These are phyloP conservation scores for Lepidochrysops patricia DNA, from an alignment of 2,888 invertebrate species.

Conservation along the genomic window DNA sequence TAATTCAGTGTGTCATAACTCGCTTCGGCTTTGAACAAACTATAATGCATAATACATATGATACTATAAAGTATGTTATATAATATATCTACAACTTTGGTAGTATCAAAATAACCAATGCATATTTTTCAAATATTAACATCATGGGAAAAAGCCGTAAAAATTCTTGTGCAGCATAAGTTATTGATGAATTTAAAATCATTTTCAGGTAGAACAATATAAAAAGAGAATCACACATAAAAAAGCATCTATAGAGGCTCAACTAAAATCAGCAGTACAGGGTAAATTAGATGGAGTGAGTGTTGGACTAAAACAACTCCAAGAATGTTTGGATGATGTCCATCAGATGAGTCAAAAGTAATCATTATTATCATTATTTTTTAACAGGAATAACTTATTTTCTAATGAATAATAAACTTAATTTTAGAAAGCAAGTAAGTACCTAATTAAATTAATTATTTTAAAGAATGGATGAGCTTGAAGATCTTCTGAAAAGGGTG, in stretches of 20 bases:
- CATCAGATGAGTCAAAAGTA: constrained; percentile 78
- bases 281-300: constrained; percentile 97
- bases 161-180: not conserved
- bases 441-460: not conserved
- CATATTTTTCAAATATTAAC: no score
- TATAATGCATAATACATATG: not conserved
- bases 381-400: no score
- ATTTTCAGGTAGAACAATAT: constrained; percentile 80
- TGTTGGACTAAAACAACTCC: constrained; percentile 92
- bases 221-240: constrained; percentile 83
- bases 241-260: constrained; percentile 93
- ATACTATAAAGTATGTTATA: no score
- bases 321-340: constrained; percentile 89
- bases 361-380: no score
- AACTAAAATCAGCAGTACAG: constrained; percentile 98
- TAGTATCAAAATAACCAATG: no score
- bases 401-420: no score
- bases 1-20: not conserved
- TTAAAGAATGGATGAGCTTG: constrained; percentile 83
- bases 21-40: no score
- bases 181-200: not conserved
- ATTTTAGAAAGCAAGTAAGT: no score
- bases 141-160: no score
- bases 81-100: no score
- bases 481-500: constrained; percentile 82